Percentiles rank a stretch among this genome's conserved stretches.
Evolutionary conservation across 2,888 invertebrate species (phyloP).

Genomic region (Drosophila leonis): DNA sequence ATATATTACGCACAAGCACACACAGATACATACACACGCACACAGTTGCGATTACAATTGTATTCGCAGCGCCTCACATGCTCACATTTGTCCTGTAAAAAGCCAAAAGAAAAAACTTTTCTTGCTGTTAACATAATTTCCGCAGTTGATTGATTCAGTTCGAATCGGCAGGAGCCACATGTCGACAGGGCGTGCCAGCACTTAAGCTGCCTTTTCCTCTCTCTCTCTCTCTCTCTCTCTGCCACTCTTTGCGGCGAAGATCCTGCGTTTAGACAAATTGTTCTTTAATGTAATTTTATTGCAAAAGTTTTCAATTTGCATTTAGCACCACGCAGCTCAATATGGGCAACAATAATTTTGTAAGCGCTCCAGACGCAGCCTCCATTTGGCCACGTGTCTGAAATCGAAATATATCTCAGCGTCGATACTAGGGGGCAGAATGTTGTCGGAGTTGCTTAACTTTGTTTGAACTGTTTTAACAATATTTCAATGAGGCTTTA

Average conservation of each 20-base stretch:
- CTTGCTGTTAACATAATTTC: constrained; percentile 77
- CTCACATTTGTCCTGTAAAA: constrained; percentile 44
- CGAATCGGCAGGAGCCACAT: constrained; percentile 49
- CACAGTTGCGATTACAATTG: constrained; percentile 50
- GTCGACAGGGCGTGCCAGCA: constrained; percentile 31
- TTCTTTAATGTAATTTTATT: constrained; percentile 79
- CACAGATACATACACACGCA: constrained; percentile 15
- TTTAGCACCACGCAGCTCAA: constrained; percentile 50
- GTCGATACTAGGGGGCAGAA: neutral
- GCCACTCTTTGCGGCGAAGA: neutral
- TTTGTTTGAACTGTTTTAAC: constrained; percentile 31
- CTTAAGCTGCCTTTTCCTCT: constrained; percentile 25
- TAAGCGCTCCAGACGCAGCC: constrained; percentile 22
- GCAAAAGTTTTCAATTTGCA: constrained; percentile 78
- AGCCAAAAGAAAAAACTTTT: constrained; percentile 47
- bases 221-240: too few species aligned
- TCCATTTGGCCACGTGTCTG: constrained; percentile 31
- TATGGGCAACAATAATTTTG: constrained; percentile 26
- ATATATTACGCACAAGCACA: constrained; percentile 57
- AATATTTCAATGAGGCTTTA: constrained; percentile 18
- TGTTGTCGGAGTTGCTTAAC: constrained; percentile 17
- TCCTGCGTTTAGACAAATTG: constrained; percentile 70
- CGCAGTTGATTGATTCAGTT: constrained; percentile 76
- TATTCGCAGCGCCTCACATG: constrained; percentile 31
- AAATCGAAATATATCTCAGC: constrained; percentile 35